These are phyloP conservation scores for Potamarius usumacintae DNA, from an alignment of 2,113 vertebrate genomes.

Conservation along the genomic window DNA sequence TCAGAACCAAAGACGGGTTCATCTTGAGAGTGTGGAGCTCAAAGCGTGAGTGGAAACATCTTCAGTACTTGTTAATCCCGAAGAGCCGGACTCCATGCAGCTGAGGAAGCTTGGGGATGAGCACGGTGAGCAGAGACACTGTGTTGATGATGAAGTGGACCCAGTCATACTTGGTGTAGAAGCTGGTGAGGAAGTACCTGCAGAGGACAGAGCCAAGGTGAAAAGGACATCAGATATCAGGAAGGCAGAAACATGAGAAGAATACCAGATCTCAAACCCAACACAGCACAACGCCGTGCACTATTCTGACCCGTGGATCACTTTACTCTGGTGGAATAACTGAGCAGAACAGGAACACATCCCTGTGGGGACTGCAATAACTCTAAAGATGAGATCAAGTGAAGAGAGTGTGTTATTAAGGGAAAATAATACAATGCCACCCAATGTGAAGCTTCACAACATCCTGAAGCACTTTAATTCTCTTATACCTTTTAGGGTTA, in stretches of 20 bases:
- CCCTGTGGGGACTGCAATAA: neutral
- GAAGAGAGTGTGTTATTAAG: neutral
- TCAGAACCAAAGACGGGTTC: neutral
- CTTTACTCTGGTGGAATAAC: neutral
- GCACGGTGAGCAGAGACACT: slow-evolving; percentile 88
- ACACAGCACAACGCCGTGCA: neutral
- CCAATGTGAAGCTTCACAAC: neutral
- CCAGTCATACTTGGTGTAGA: slow-evolving; percentile 97
- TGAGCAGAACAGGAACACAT: neutral
- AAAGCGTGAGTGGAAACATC: neutral
- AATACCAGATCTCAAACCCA: neutral
- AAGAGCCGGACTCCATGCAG: slow-evolving; percentile 94
- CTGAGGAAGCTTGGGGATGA: slow-evolving; percentile 97
- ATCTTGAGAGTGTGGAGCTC: neutral
- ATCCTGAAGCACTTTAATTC: neutral
- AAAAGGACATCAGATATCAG: slow-evolving; percentile 19
- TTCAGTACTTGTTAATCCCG: slow-evolving; percentile 97
- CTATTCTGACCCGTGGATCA: neutral
- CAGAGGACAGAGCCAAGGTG: neutral
- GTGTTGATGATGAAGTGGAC: slow-evolving; percentile 95
- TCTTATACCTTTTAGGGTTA: neutral
- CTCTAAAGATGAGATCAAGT: neutral
- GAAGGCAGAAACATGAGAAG: slow-evolving; percentile 7
- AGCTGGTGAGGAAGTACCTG: slow-evolving; percentile 97
- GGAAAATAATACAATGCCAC: neutral